Conservation (phyloP, 92 coral and sea anemone genomes). For the Parazoanthus swiftii region DNA sequence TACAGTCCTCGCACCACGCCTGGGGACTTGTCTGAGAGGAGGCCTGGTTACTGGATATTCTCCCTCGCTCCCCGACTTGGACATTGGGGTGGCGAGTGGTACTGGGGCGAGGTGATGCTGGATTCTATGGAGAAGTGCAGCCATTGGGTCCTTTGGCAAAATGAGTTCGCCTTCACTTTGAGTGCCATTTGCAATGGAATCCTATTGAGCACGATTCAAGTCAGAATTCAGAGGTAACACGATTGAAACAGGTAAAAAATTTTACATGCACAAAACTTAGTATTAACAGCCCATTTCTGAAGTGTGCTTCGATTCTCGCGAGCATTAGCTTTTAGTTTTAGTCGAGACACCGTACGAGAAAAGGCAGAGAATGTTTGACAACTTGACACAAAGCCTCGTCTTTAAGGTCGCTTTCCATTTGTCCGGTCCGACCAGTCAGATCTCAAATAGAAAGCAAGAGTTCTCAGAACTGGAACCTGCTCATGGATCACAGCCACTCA, state of each 20-base stretch:
- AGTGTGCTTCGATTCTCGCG: neutral
- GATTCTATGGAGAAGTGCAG: conserved; percentile 49
- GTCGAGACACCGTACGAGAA: too few relatives aligned
- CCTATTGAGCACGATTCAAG: conserved; percentile 45
- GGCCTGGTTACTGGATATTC: conserved; percentile 37
- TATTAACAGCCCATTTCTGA: neutral
- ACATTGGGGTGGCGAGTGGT: neutral
- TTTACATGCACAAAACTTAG: neutral
- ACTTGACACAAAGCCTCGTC: too few relatives aligned
- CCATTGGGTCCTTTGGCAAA: conserved; percentile 69
- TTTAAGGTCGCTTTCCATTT: too few relatives aligned
- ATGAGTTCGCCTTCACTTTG: conserved; percentile 85
- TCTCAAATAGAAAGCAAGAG: too few relatives aligned
- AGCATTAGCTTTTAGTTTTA: too few relatives aligned
- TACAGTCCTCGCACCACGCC: conserved; percentile 32
- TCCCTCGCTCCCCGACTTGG: conserved; percentile 21
- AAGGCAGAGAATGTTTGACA: too few relatives aligned
- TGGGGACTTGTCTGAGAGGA: conserved; percentile 12
- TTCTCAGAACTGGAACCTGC: too few relatives aligned
- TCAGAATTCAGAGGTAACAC: neutral
- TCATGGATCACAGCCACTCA: too few relatives aligned
- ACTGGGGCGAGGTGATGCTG: conserved; percentile 52
- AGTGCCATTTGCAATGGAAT: conserved; percentile 66
- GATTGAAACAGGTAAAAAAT: too few relatives aligned
- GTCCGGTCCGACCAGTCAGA: too few relatives aligned